These are phyloP conservation scores for Berghia stephanieae DNA, from an alignment of 1,140 invertebrate genomes.

Conservation along the genomic window DNA sequence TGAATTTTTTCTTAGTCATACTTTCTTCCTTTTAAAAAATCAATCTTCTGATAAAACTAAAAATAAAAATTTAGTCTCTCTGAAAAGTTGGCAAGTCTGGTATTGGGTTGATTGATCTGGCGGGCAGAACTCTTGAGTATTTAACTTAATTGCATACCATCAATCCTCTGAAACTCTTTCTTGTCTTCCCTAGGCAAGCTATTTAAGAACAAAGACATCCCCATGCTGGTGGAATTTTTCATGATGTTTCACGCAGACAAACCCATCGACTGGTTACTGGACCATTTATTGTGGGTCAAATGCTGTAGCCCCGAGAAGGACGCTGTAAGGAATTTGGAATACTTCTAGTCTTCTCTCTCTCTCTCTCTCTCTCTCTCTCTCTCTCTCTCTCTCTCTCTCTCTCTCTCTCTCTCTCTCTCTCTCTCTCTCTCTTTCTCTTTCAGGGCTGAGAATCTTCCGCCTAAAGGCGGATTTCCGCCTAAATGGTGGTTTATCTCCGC, in stretches of 20 bases:
- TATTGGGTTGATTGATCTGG: no score
- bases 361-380: neutral
- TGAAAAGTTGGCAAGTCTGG: no score
- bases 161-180: no score
- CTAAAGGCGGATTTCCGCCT: no score
- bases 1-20: no score
- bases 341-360: neutral
- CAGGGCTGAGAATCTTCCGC: no score
- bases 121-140: no score
- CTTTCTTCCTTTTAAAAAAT: no score
- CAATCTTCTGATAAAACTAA: no score
- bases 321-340: constrained; percentile 23
- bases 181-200: constrained; percentile 85
- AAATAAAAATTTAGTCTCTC: no score
- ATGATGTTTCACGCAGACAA: constrained; percentile 96
- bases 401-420: constrained; percentile 18
- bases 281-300: constrained; percentile 89
- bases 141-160: no score
- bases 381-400: neutral
- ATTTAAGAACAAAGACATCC: constrained; percentile 89
- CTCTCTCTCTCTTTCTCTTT: constrained; percentile 16
- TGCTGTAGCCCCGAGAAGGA: constrained; percentile 76
- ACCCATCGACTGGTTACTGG: constrained; percentile 95
- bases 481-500: no score
- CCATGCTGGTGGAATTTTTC: constrained; percentile 90